Percentiles rank a stretch among this genome's conserved stretches.
phyloP scores from a whole-genome alignment of 2,888 invertebrate species.

The Chloroclystis v-ata region DNA sequence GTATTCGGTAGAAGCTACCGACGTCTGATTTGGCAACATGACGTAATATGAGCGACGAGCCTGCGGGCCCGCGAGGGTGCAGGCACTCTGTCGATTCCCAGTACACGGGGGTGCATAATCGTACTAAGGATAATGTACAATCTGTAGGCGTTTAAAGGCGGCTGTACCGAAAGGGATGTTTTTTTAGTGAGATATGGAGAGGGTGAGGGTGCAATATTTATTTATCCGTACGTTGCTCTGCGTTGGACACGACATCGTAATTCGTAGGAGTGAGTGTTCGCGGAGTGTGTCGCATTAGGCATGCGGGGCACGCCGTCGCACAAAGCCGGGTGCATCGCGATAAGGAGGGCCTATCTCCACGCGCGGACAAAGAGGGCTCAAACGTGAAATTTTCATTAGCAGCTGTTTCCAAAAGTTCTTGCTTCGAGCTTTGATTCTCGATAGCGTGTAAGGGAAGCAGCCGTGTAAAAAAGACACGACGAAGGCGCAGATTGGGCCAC shows the following conservation, averaged over 20 bases:
- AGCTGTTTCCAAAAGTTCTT: slow-evolving; percentile 65
- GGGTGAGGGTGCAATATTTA: slow-evolving; percentile 79
- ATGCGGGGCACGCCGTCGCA: slow-evolving; percentile 60
- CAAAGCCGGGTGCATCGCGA: slow-evolving; percentile 64
- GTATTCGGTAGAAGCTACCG: slow-evolving; percentile 32
- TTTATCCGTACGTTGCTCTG: slow-evolving; percentile 72
- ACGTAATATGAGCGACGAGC: slow-evolving; percentile 74
- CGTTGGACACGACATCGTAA: slow-evolving; percentile 64
- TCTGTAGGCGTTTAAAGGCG: slow-evolving; percentile 79
- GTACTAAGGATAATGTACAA: slow-evolving; percentile 79
- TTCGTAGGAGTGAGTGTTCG: slow-evolving; percentile 51
- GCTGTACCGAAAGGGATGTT: slow-evolving; percentile 77
- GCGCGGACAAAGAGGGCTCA: slow-evolving; percentile 63
- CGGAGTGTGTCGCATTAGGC: slow-evolving; percentile 52
- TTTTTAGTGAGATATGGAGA: slow-evolving; percentile 75
- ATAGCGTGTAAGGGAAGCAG: slow-evolving; percentile 72
- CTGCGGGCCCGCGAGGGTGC: slow-evolving; percentile 58
- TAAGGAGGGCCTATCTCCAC: slow-evolving; percentile 65
- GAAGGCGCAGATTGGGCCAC: slow-evolving; percentile 76
- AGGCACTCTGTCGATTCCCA: slow-evolving; percentile 72
- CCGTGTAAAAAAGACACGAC: slow-evolving; percentile 71
- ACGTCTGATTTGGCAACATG: slow-evolving; percentile 61
- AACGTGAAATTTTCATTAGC: slow-evolving; percentile 77
- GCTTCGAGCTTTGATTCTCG: slow-evolving; percentile 71
- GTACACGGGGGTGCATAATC: slow-evolving; percentile 78